Evolutionary conservation across 1,140 invertebrate species (phyloP).

Genomic region (Lethrus apterus): DNA sequence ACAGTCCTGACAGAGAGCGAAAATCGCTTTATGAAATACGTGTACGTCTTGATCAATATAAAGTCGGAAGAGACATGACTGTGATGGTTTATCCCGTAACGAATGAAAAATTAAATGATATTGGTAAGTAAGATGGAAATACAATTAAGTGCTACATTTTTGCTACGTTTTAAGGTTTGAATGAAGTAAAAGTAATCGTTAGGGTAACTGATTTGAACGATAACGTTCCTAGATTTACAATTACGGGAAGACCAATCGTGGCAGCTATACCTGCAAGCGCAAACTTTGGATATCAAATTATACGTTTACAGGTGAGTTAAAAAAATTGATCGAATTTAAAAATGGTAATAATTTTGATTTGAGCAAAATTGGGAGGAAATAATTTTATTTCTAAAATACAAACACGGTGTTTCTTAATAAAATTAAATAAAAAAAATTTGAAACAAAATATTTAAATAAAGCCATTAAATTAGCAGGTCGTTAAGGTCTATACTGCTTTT

Average conservation of each 20-base stretch:
- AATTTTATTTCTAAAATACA: too few species aligned
- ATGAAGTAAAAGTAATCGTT: constrained; percentile 63
- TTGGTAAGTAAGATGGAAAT: constrained; percentile 40
- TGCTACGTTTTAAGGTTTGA: constrained; percentile 40
- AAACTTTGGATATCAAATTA: constrained; percentile 70
- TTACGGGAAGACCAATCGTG: constrained; percentile 63
- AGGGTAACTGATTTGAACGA: constrained; percentile 75
- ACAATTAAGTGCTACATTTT: neutral
- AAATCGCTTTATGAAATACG: constrained; percentile 58
- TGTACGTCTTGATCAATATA: constrained; percentile 58
- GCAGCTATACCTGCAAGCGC: constrained; percentile 71
- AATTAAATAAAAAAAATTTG: neutral
- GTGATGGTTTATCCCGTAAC: constrained; percentile 65
- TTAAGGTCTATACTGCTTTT: too few species aligned
- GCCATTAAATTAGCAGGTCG: neutral
- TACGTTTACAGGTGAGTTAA: constrained; percentile 56
- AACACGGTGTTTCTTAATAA: too few species aligned
- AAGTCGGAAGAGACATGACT: constrained; percentile 56
- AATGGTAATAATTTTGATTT: too few species aligned
- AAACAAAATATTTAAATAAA: neutral
- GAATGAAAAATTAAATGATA: constrained; percentile 57
- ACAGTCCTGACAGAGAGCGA: constrained; percentile 61
- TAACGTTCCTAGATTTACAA: constrained; percentile 67
- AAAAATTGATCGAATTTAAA: too few species aligned
- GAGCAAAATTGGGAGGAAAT: too few species aligned